Percentiles rank a stretch among this genome's conserved stretches.
These are phyloP conservation scores for Felis catus DNA, from an alignment of 2,113 vertebrate species.

Conservation along the genomic window F.catus_Fca126_mat1.0 CM031420.1:30954501-30955000, in stretches of 20 bases:
- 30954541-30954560: not conserved
- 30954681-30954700: not conserved
- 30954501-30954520: not conserved
- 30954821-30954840: not conserved
- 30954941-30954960: slow-evolving; percentile 80
- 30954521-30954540: not conserved
- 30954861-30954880: slow-evolving; percentile 76
- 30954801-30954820: not conserved
- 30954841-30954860: slow-evolving; percentile 32
- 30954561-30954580: not conserved
- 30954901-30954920: slow-evolving; percentile 80
- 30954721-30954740: not conserved
- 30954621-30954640: not conserved
- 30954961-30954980: slow-evolving; percentile 65
- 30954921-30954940: slow-evolving; percentile 79
- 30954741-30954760: not conserved
- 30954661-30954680: not conserved
- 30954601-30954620: not conserved
- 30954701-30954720: not conserved
- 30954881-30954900: slow-evolving; percentile 80
- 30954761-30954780: not conserved
- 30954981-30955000: slow-evolving; percentile 72
- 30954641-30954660: not conserved
- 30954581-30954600: not conserved
- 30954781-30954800: not conserved